Evolutionary conservation across 1,140 invertebrate genomes (phyloP), one percentile per base, ranked within the genome.

Genomic region (Drosophila aff.): DNA sequence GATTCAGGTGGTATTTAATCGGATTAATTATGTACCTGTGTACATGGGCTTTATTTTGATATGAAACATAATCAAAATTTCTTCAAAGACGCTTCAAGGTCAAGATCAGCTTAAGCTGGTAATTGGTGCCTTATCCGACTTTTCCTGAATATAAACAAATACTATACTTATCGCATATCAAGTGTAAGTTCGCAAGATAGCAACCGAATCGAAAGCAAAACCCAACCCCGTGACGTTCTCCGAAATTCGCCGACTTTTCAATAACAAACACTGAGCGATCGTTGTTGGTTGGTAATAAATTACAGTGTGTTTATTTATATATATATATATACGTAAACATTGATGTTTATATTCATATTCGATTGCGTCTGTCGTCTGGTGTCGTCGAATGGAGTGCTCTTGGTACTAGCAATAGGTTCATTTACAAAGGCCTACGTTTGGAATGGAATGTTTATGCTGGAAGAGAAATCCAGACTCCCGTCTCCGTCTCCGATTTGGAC

Each of bases 261-360:
- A 16, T 7, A 68, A 40, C 5, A 52, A 44, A n/a, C 18, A 71
- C 33, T n/a, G 11, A 36, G 31, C 13, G 9, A 49, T n/a, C 2
- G 4, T 38, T 53, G 4, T 38, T 53, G 50, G n/a, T 18, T n/a
- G 47, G 63, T 67, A 28, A 44, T 67, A 67, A 69, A 44, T 53
- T 52, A 74, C 18, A 43, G 40, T 53, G 40, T 28, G 53, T 57
- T 57, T 57, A 57, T 57, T 40, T 57, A 6, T 15, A 21, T 74
- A 36, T 50, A n/a, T 26, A 4, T 47, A 26, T 50, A 8, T 3
- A 33, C 31, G 16, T 52, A 60, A 47, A 59, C 57, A 43, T 53
- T 31, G 15, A 53, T 74, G 50, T 75, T 59, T 67, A 76, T 60
- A 60, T 58, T 76, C 41, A 60, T 76, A 77, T 76, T 77, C 72